phyloP scores from a whole-genome alignment of 1,140 invertebrate species.

The Magallana ariakensis region DNA sequence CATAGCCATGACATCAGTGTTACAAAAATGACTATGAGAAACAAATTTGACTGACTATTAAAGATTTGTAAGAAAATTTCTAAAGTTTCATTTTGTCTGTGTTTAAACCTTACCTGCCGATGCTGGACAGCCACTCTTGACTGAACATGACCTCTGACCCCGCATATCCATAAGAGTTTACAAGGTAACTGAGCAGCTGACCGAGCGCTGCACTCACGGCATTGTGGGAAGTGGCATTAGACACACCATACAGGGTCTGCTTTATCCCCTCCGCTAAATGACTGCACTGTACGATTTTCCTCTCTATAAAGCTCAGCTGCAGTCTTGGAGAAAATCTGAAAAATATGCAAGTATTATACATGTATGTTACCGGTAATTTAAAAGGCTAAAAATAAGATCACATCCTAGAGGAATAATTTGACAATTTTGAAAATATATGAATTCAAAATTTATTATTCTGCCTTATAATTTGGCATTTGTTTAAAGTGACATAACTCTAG shows the following conservation, averaged over 20 bases:
- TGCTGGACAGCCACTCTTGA: constrained; percentile 66
- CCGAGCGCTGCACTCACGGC: constrained; percentile 68
- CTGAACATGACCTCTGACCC: constrained; percentile 60
- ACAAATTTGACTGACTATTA: no score
- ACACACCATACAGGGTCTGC: constrained; percentile 65
- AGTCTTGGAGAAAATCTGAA: constrained; percentile 71
- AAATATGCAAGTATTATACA: neutral
- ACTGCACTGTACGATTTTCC: constrained; percentile 63
- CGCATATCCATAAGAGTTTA: constrained; percentile 57
- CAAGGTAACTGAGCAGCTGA: constrained; percentile 66
- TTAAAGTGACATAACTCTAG: no score
- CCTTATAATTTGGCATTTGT: no score
- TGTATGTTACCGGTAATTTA: no score
- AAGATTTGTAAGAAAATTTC: no score
- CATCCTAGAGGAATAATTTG: no score
- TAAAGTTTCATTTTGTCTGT: no score
- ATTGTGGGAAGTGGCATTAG: constrained; percentile 74
- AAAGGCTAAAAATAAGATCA: no score
- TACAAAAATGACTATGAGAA: no score
- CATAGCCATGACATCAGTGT: no score
- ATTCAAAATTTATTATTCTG: no score
- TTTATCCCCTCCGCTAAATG: constrained; percentile 68
- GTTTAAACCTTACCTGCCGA: constrained; percentile 63
- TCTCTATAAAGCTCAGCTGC: constrained; percentile 68
- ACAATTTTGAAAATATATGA: no score